Conservation (phyloP, 2,113 vertebrate genomes). For the Myotis brandtii region DNA sequence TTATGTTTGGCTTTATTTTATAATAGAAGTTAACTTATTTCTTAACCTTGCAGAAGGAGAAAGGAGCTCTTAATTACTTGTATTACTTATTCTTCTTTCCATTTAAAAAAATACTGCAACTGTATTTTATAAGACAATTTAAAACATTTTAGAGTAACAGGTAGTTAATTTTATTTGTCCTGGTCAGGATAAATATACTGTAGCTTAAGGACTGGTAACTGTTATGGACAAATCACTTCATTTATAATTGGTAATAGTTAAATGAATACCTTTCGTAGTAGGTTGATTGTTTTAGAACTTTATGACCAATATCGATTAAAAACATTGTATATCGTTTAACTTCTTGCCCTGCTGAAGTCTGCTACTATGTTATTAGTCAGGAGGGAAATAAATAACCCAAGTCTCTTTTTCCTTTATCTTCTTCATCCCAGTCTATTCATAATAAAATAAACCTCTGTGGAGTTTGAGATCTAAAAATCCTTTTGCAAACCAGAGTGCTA, state of each 20-base stretch:
- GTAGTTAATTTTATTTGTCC: slow-evolving; percentile 44
- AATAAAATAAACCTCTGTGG: slow-evolving; percentile 33
- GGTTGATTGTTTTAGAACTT: slow-evolving; percentile 39
- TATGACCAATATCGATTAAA: slow-evolving; percentile 28
- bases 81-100: background rate
- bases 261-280: background rate
- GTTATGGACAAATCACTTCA: background rate
- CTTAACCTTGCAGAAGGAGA: background rate
- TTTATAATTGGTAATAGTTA: slow-evolving; percentile 48
- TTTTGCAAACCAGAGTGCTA: slow-evolving; percentile 26
- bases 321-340: slow-evolving; percentile 21
- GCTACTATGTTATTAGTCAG: slow-evolving; percentile 20
- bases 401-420: slow-evolving; percentile 1
- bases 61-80: slow-evolving; percentile 30
- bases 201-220: background rate
- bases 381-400: background rate
- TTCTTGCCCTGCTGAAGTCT: background rate
- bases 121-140: slow-evolving; percentile 29
- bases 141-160: background rate
- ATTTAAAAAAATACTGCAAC: background rate
- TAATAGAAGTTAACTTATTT: slow-evolving; percentile 40
- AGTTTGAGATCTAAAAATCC: background rate
- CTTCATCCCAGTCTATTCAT: background rate
- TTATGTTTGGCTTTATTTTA: slow-evolving; percentile 32
- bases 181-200: background rate